These are phyloP conservation scores for Hirtodrosophila trivittata DNA, from an alignment of 2,888 invertebrate genomes.

Conservation along the genomic window DNA sequence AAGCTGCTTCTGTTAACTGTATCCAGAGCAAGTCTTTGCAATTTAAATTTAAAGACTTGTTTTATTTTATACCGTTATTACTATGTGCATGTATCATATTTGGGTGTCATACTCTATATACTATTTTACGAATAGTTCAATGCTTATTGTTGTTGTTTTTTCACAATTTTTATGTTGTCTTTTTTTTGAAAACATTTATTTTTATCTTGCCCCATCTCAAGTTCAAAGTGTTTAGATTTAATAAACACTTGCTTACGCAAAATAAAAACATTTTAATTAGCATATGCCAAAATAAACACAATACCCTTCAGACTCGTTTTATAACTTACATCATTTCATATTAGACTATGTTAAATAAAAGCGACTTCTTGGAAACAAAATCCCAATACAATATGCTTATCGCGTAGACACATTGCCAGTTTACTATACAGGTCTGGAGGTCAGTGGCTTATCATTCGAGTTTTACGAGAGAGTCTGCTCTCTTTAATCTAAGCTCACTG, in stretches of 20 bases:
- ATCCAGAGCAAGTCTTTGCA: too few relatives aligned
- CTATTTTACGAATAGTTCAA: too few relatives aligned
- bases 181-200: too few relatives aligned
- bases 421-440: slow-evolving; percentile 44
- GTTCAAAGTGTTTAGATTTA: too few relatives aligned
- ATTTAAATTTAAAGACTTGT: too few relatives aligned
- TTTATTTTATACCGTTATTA: too few relatives aligned
- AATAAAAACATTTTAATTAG: slow-evolving; percentile 13
- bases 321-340: slow-evolving; percentile 30
- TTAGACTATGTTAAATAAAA: slow-evolving; percentile 15
- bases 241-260: slow-evolving; percentile 8
- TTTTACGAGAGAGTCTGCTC: slow-evolving; percentile 25
- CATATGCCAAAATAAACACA: slow-evolving; percentile 26
- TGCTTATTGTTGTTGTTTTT: too few relatives aligned
- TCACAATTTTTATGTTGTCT: too few relatives aligned
- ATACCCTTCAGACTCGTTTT: neutral
- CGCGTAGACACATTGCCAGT: slow-evolving; percentile 19
- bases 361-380: slow-evolving; percentile 20
- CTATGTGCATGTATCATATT: too few relatives aligned
- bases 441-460: slow-evolving; percentile 70
- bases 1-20: too few relatives aligned
- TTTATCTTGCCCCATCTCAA: too few relatives aligned
- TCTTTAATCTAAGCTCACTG: slow-evolving; percentile 13
- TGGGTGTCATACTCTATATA: too few relatives aligned
- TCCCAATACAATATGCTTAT: slow-evolving; percentile 51